phyloP scores from a whole-genome alignment of 2,888 invertebrate species.

The Panopea generosa region DNA sequence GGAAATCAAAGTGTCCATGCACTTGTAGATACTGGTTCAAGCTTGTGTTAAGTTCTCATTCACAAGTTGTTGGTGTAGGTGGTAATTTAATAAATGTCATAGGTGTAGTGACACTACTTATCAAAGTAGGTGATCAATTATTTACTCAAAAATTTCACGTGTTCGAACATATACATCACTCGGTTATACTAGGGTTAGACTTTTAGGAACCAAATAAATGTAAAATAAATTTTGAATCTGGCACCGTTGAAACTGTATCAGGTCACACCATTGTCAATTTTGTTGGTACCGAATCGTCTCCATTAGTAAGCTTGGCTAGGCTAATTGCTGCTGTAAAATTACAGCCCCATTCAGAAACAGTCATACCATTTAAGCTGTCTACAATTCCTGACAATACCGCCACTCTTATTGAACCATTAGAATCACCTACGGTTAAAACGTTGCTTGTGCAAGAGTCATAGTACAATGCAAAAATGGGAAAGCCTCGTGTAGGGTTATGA shows the following conservation, averaged over 20 bases:
- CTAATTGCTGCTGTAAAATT: background rate
- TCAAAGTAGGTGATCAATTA: conserved; percentile 6
- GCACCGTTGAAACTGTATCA: conserved; percentile 9
- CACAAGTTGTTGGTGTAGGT: conserved; percentile 27
- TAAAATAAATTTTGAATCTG: too few relatives aligned
- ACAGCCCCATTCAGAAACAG: conserved; percentile 13
- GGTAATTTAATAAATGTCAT: conserved; percentile 19
- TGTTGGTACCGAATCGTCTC: background rate
- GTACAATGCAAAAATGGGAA: conserved; percentile 10
- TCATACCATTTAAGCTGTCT: conserved; percentile 30
- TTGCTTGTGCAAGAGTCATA: too few relatives aligned
- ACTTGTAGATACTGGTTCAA: conserved; percentile 13
- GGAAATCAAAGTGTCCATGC: background rate
- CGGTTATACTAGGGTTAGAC: too few relatives aligned
- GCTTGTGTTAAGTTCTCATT: conserved; percentile 17
- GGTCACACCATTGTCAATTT: conserved; percentile 5
- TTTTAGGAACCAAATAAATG: too few relatives aligned
- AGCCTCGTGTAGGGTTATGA: conserved; percentile 29
- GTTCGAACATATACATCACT: conserved; percentile 33
- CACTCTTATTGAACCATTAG: too few relatives aligned
- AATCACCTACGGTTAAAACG: too few relatives aligned
- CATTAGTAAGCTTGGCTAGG: conserved; percentile 21
- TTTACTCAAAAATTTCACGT: conserved; percentile 38
- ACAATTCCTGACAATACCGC: conserved; percentile 9
- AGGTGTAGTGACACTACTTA: conserved; percentile 7